phyloP scores from a whole-genome alignment of 2,113 vertebrate genomes.

The Pungitius pungitius region DNA sequence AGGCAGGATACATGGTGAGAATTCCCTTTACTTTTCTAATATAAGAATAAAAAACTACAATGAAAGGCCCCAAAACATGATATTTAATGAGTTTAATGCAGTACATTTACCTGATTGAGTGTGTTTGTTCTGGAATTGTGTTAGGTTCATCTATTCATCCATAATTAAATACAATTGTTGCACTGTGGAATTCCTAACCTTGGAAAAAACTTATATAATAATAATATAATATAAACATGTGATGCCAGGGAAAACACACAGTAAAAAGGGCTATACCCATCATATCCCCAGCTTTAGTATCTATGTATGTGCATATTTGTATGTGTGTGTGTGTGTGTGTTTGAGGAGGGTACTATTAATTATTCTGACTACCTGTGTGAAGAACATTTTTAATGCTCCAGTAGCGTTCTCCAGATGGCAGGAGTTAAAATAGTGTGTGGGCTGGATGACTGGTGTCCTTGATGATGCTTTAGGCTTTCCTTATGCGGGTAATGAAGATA shows the following conservation, averaged over 20 bases:
- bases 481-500: conserved; percentile 66
- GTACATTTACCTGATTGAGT: background rate
- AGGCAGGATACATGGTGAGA: conserved; percentile 25
- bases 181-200: conserved; percentile 5
- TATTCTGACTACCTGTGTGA: conserved; percentile 64
- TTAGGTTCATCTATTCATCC: background rate
- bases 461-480: conserved; percentile 67
- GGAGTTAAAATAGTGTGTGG: conserved; percentile 60
- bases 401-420: conserved; percentile 66
- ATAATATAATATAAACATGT: conserved; percentile 8
- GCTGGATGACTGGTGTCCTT: conserved; percentile 70
- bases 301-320: background rate
- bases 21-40: conserved; percentile 29
- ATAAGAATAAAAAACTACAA: background rate
- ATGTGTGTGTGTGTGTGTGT: conserved; percentile 6
- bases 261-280: conserved; percentile 4
- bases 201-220: background rate
- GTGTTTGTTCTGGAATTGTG: conserved; percentile 9
- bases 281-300: conserved; percentile 7
- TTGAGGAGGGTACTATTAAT: conserved; percentile 47
- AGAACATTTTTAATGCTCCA: conserved; percentile 64
- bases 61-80: background rate
- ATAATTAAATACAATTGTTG: background rate
- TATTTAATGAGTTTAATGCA: background rate
- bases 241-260: conserved; percentile 16